A percentile compares a stretch with the other conserved stretches of the same genome.
Conservation (phyloP, 2,113 vertebrate genomes). For the Alethe diademata region DNA sequence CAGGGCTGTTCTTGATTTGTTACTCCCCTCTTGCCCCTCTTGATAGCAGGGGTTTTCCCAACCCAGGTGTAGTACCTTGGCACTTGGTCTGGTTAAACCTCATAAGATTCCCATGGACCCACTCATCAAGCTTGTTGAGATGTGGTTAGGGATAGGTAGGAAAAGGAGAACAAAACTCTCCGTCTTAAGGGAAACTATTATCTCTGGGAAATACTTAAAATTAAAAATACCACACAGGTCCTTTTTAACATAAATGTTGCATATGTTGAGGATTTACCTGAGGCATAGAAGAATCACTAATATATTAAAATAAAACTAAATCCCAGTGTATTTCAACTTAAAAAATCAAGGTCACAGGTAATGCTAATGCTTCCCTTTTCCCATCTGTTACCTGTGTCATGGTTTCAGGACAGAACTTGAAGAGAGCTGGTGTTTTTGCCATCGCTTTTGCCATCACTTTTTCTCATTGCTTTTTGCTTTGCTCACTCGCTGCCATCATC, state of each 20-base stretch:
- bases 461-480: too few relatives aligned
- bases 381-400: accelerated
- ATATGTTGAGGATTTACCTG: background rate
- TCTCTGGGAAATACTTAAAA: background rate
- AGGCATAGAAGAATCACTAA: background rate
- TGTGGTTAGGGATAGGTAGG: background rate
- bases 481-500: too few relatives aligned
- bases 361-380: background rate
- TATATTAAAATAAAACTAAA: background rate
- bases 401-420: background rate
- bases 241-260: background rate
- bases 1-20: background rate
- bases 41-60: accelerated
- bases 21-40: background rate
- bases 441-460: too few relatives aligned
- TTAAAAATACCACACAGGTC: background rate
- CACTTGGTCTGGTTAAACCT: background rate
- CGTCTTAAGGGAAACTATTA: accelerated
- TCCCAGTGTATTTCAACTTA: accelerated
- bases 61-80: background rate
- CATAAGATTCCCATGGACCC: background rate
- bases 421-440: background rate
- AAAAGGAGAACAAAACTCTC: background rate
- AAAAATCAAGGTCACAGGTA: background rate
- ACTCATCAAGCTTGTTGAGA: background rate